Conservation (phyloP, 1,140 invertebrate genomes). For the Drosophila bocki region DNA sequence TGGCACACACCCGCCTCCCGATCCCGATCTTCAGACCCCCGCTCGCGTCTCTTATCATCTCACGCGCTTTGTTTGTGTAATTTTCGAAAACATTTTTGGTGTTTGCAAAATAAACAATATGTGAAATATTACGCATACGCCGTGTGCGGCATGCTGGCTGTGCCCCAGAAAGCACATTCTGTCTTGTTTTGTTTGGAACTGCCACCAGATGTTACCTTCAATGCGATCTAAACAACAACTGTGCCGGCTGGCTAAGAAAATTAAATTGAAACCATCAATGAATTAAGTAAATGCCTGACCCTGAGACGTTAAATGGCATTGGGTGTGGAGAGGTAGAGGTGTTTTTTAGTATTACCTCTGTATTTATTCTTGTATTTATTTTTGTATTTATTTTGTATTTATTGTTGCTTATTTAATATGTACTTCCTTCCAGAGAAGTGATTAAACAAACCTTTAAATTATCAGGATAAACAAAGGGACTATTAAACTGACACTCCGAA, state of each 20-base stretch:
- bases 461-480: not conserved
- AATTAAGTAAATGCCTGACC: conserved; percentile 33
- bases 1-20: conserved; percentile 16
- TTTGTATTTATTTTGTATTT: conserved; percentile 1
- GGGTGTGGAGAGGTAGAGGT: conserved; percentile 6
- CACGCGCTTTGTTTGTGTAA: conserved; percentile 21
- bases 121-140: conserved; percentile 43
- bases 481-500: not conserved
- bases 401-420: not conserved
- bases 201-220: conserved; percentile 46
- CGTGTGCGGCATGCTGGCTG: conserved; percentile 23
- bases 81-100: conserved; percentile 48
- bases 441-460: conserved; percentile 8
- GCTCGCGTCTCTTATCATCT: not conserved
- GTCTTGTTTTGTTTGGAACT: not conserved
- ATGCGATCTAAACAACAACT: conserved; percentile 40
- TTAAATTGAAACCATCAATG: conserved; percentile 39
- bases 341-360: not conserved
- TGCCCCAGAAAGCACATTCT: conserved; percentile 31
- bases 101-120: conserved; percentile 56
- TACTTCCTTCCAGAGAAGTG: not conserved
- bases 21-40: conserved; percentile 6
- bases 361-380: conserved; percentile 1
- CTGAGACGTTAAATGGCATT: conserved; percentile 22
- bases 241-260: conserved; percentile 16